A percentile compares a stretch with the other conserved stretches of the same genome.
Evolutionary conservation across 2,113 vertebrate genomes (phyloP).

Genomic region (Glaucomys volans): DNA sequence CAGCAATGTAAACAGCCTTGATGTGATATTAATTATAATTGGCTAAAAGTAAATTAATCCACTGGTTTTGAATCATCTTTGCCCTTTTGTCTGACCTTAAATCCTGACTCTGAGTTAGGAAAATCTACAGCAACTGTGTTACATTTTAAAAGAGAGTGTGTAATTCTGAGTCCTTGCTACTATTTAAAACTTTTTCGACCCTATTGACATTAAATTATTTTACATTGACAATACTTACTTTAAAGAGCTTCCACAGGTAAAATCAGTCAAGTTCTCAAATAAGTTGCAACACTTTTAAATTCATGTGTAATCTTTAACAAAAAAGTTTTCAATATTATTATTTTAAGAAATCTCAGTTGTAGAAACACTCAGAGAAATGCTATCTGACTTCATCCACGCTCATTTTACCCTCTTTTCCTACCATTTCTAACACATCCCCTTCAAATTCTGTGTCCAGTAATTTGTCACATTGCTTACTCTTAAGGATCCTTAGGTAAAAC

Average conservation of each 20-base stretch:
- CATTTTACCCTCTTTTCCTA: not conserved
- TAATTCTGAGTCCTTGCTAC: slow-evolving; percentile 62
- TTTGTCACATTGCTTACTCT: not conserved
- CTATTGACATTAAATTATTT: slow-evolving; percentile 31
- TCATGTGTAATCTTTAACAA: slow-evolving; percentile 51
- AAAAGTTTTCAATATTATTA: slow-evolving; percentile 65
- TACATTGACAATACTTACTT: not conserved
- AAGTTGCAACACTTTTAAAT: slow-evolving; percentile 53
- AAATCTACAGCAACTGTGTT: slow-evolving; percentile 74
- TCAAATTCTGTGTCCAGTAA: not conserved
- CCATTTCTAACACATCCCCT: not conserved
- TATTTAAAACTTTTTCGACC: slow-evolving; percentile 53
- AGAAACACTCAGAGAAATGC: not conserved
- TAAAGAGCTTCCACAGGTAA: slow-evolving; percentile 35
- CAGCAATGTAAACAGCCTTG: slow-evolving; percentile 86
- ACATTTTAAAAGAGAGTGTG: slow-evolving; percentile 75
- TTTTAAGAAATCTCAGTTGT: slow-evolving; percentile 56
- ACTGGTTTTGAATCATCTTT: slow-evolving; percentile 80
- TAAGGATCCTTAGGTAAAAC: not conserved
- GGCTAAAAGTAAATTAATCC: slow-evolving; percentile 86
- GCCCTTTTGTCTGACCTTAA: slow-evolving; percentile 37
- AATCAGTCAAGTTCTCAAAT: slow-evolving; percentile 35
- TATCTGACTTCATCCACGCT: not conserved
- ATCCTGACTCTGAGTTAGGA: slow-evolving; percentile 67
- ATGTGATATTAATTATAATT: slow-evolving; percentile 87